A percentile compares a stretch with the other conserved stretches of the same genome.
Conservation (phyloP, 2,888 invertebrate genomes). For the Elysia crispata region DNA sequence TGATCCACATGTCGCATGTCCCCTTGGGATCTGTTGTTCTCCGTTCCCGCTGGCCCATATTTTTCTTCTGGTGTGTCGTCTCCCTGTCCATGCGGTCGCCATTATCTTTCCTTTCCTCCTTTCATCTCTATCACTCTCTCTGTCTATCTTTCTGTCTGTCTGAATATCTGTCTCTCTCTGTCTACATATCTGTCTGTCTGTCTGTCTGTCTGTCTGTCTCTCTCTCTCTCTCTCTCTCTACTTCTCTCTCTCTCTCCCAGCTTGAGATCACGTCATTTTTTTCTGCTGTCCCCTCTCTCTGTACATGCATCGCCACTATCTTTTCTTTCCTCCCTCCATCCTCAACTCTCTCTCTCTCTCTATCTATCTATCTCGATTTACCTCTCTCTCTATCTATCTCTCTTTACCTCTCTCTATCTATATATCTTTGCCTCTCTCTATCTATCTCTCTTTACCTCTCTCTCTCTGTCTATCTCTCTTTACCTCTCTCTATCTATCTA, state of each 20-base stretch:
- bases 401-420: no score
- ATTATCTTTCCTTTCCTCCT: neutral
- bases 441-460: no score
- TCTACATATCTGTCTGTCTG: conserved; percentile 18
- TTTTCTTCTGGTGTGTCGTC: no score
- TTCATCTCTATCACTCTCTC: neutral
- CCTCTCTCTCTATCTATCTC: conserved; percentile 17
- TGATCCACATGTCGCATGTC: no score
- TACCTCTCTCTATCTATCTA: no score
- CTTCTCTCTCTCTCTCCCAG: conserved; percentile 1
- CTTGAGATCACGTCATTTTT: neutral
- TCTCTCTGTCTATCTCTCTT: no score
- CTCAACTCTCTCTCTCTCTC: conserved; percentile 17
- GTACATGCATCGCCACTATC: neutral
- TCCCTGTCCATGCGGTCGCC: no score
- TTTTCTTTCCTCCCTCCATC: neutral
- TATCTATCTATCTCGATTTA: neutral
- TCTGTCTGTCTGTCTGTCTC: neutral
- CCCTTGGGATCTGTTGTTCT: no score
- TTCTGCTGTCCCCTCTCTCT: neutral
- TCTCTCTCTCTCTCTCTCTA: conserved; percentile 12
- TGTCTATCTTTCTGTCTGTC: no score
- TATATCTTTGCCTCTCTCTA: no score
- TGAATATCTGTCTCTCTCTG: no score
- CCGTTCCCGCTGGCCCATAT: no score